These are phyloP conservation scores for Saccostrea glomerata DNA, from an alignment of 1,140 invertebrate species.

Conservation along the genomic window DNA sequence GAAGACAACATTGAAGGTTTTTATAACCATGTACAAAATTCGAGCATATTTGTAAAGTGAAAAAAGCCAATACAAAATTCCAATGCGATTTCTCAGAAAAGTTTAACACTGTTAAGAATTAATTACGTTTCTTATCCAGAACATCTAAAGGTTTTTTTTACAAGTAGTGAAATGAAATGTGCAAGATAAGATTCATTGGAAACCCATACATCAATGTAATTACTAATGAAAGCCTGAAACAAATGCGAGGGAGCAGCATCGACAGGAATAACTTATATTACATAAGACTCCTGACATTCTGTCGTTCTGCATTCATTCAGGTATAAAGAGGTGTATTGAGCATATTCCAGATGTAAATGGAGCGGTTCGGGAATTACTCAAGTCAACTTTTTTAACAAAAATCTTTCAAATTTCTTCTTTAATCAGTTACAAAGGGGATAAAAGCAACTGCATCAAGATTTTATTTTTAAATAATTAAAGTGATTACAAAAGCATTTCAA, in stretches of 20 bases:
- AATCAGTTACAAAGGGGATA: too few relatives aligned
- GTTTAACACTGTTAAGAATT: background rate
- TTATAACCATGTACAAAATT: background rate
- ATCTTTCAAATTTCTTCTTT: too few relatives aligned
- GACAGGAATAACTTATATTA: slow-evolving; percentile 1
- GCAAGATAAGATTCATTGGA: background rate
- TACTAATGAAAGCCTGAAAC: slow-evolving; percentile 5
- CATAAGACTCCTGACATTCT: background rate
- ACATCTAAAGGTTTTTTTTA: background rate
- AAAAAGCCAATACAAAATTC: background rate
- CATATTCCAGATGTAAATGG: background rate
- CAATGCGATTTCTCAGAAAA: background rate
- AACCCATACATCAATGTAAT: slow-evolving; percentile 14
- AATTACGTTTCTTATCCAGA: background rate
- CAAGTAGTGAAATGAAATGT: background rate
- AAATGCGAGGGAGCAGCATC: background rate
- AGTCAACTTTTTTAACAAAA: background rate
- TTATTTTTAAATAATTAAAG: too few relatives aligned
- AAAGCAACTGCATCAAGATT: too few relatives aligned
- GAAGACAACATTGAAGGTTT: background rate
- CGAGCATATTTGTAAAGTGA: background rate
- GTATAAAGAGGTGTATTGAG: background rate
- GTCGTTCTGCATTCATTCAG: background rate
- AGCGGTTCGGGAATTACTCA: background rate
- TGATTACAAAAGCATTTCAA: too few relatives aligned